Percentiles rank a stretch among this genome's conserved stretches.
Evolutionary conservation across 2,113 vertebrate genomes (phyloP).

Genomic region (Natator depressus): DNA sequence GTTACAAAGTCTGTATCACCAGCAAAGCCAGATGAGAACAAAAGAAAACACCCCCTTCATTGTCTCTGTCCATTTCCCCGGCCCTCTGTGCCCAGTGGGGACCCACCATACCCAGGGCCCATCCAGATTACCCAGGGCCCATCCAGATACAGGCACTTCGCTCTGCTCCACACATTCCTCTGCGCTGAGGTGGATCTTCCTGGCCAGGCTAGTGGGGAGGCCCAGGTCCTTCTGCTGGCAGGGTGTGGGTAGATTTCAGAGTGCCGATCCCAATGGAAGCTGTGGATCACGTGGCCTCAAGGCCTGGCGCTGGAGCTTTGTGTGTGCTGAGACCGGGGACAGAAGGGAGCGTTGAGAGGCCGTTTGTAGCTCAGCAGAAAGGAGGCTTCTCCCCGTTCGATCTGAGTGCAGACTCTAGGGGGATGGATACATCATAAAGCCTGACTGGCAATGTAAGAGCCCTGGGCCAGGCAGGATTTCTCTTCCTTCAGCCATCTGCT

Average conservation of each 20-base stretch:
- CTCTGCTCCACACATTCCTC: background rate
- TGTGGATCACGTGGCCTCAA: too few relatives aligned
- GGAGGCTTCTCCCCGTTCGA: background rate
- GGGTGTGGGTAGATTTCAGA: background rate
- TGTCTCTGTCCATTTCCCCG: too few relatives aligned
- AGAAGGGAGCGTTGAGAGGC: background rate
- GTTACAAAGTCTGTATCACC: background rate
- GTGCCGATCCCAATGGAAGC: background rate
- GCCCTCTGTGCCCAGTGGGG: too few relatives aligned
- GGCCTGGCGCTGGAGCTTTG: too few relatives aligned
- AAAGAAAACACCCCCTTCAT: background rate
- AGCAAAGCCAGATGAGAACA: background rate
- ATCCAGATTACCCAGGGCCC: background rate
- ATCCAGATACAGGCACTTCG: background rate
- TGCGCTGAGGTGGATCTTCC: too few relatives aligned
- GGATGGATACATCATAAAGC: background rate
- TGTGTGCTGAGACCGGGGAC: too few relatives aligned
- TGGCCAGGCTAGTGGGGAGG: background rate
- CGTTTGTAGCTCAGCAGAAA: background rate
- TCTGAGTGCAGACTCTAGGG: background rate
- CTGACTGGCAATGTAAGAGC: background rate
- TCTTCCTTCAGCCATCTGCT: background rate
- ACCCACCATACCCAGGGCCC: too few relatives aligned
- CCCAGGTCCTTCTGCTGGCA: background rate
- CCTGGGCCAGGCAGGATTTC: background rate